phyloP scores from a whole-genome alignment of 2,888 invertebrate genomes.

The Dexiosoma caninum region DNA sequence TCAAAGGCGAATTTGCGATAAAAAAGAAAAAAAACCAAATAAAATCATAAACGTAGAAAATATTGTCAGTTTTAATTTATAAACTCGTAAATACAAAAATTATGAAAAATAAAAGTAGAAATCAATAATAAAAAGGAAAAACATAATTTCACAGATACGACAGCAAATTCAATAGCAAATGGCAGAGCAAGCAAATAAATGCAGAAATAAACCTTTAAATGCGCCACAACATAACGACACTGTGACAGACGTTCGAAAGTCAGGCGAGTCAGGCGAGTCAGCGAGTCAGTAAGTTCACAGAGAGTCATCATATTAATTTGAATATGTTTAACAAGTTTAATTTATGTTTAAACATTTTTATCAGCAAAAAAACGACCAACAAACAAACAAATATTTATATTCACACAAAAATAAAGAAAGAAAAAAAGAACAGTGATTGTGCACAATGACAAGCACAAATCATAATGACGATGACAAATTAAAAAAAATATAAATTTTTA shows the following conservation, averaged over 20 bases:
- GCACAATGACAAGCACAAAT: constrained; percentile 1
- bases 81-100: constrained; percentile 41
- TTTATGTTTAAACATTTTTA: constrained; percentile 44
- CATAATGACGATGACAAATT: neutral
- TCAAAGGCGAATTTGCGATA: constrained; percentile 8
- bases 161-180: neutral
- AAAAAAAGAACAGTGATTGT: neutral
- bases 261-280: too few species aligned
- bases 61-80: constrained; percentile 50
- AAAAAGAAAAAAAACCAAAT: too few species aligned
- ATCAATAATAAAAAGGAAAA: constrained; percentile 1
- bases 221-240: constrained; percentile 1
- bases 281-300: too few species aligned
- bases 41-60: constrained; percentile 23
- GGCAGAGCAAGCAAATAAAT: constrained; percentile 14
- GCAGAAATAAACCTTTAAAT: neutral
- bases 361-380: neutral
- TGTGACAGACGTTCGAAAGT: constrained; percentile 28
- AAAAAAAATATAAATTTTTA: neutral
- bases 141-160: neutral
- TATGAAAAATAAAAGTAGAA: constrained; percentile 25
- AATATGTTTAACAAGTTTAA: constrained; percentile 51
- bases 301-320: constrained; percentile 45
- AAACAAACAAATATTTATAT: neutral
- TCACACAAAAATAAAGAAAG: too few species aligned